These are phyloP conservation scores for Orycteropus afer DNA, from an alignment of 2,113 vertebrate genomes.

Conservation along the genomic window DNA sequence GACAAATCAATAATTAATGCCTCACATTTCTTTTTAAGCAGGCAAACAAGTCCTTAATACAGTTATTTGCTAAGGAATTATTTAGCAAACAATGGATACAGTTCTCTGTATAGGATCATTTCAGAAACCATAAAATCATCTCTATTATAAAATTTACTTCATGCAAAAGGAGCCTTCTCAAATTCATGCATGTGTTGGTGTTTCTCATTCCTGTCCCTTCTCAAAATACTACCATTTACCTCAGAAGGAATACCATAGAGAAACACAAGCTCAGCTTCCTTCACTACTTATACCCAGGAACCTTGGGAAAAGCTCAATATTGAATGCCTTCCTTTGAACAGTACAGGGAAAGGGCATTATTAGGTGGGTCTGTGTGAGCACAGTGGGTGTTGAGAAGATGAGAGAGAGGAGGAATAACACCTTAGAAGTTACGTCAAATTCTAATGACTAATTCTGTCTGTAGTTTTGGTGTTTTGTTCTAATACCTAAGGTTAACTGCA, in stretches of 20 bases:
- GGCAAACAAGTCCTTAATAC: background rate
- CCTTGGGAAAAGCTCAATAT: background rate
- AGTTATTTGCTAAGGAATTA: conserved; percentile 3
- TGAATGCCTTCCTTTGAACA: background rate
- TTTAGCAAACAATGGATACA: conserved; percentile 6
- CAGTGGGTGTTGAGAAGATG: background rate
- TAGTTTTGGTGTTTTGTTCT: background rate
- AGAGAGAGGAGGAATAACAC: too few relatives aligned
- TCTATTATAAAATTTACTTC: background rate
- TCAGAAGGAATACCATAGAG: background rate
- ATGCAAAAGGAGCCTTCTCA: background rate
- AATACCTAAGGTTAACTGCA: background rate
- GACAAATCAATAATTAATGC: conserved; percentile 21
- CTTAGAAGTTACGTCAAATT: background rate
- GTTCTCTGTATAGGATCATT: conserved; percentile 9
- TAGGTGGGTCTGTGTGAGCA: background rate
- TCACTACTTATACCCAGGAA: background rate
- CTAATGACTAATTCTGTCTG: conserved; percentile 3
- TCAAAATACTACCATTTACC: conserved; percentile 21
- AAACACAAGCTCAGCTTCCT: background rate
- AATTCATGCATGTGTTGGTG: background rate
- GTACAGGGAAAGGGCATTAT: background rate
- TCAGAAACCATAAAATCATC: conserved; percentile 38
- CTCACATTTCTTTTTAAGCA: background rate
- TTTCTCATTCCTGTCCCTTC: background rate